These are phyloP conservation scores for Pseudanteris insignis DNA, from an alignment of 2,888 invertebrate species.

Conservation along the genomic window DNA sequence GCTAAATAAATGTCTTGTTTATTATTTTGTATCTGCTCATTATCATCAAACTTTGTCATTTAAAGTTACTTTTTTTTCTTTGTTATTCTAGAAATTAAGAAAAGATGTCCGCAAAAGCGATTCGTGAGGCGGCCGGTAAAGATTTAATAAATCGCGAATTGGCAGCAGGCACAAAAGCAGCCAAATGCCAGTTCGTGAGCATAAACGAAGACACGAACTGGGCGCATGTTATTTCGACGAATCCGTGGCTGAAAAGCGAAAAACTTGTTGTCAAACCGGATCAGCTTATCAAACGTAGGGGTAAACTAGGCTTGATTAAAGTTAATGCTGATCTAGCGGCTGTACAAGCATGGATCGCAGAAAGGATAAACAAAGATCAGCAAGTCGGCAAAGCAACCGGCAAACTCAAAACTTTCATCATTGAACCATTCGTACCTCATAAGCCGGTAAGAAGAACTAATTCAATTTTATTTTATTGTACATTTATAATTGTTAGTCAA, in stretches of 20 bases:
- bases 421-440: conserved; percentile 96
- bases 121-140: conserved; percentile 94
- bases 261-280: conserved; percentile 98
- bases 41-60: no score
- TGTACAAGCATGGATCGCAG: conserved; percentile 86
- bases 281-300: conserved; percentile 97
- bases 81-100: conserved; percentile 23
- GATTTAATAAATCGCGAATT: conserved; percentile 87
- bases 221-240: conserved; percentile 76
- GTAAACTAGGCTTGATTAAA: conserved; percentile 95
- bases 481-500: background rate
- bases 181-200: conserved; percentile 82
- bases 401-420: conserved; percentile 90
- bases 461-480: background rate
- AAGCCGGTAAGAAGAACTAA: conserved; percentile 81
- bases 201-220: conserved; percentile 83
- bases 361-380: conserved; percentile 85
- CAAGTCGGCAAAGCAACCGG: conserved; percentile 89
- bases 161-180: conserved; percentile 72
- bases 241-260: conserved; percentile 88
- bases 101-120: conserved; percentile 95
- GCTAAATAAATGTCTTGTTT: background rate
- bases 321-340: conserved; percentile 85
- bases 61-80: no score
- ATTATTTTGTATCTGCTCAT: background rate